Conservation (phyloP, 2,888 invertebrate genomes). For the Clunio marinus region DNA sequence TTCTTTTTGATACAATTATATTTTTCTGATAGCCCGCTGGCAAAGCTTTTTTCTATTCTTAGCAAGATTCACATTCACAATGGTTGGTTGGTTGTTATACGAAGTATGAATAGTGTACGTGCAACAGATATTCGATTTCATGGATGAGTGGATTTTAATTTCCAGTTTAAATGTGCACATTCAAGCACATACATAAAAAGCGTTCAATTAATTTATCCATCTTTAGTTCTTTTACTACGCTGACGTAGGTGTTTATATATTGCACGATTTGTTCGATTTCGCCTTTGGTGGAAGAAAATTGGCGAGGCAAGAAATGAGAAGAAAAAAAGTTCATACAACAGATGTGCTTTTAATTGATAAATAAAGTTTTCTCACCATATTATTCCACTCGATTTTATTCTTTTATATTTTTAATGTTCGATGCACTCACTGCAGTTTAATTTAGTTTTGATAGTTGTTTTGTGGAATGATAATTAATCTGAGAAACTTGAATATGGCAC, state of each 20-base stretch:
- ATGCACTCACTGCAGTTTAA: neutral
- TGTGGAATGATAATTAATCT: neutral
- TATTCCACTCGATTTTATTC: neutral
- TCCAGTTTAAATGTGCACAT: slow-evolving; percentile 27
- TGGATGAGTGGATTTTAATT: slow-evolving; percentile 29
- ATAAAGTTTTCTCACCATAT: slow-evolving; percentile 3
- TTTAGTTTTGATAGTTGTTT: neutral
- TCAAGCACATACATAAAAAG: neutral
- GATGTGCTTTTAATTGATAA: slow-evolving; percentile 31
- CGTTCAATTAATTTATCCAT: slow-evolving; percentile 28
- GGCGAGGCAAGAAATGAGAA: neutral
- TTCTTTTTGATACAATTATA: no score
- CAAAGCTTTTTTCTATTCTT: neutral
- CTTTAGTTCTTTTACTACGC: neutral
- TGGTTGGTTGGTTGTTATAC: no score
- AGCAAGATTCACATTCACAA: no score
- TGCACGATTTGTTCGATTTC: neutral
- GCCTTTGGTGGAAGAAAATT: neutral
- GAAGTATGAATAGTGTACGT: neutral
- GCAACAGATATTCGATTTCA: slow-evolving; percentile 36
- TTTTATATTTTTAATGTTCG: neutral
- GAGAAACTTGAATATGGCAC: no score
- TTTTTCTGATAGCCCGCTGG: no score
- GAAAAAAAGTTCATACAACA: slow-evolving; percentile 1
- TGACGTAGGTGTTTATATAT: slow-evolving; percentile 10